These are phyloP conservation scores for Acropternis orthonyx DNA, from an alignment of 2,797 vertebrate species.

Conservation along the genomic window DNA sequence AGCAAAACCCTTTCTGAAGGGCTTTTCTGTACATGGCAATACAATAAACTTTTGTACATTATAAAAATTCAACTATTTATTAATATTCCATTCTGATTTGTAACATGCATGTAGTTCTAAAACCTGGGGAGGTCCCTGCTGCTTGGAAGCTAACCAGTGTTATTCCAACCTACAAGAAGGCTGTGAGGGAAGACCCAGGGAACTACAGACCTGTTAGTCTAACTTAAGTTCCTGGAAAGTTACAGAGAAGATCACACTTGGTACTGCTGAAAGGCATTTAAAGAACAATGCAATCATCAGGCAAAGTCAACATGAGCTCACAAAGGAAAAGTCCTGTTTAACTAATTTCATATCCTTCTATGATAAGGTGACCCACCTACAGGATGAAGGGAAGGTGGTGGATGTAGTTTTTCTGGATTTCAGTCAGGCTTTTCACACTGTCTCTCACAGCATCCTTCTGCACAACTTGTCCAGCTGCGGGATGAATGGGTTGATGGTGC, in stretches of 20 bases:
- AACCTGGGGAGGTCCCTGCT: background rate
- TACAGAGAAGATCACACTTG: background rate
- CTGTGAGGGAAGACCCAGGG: background rate
- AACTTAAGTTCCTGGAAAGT: conserved; percentile 7
- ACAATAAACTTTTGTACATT: background rate
- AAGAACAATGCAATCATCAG: background rate
- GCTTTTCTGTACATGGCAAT: background rate
- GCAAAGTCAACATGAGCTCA: background rate
- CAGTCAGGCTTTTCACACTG: background rate
- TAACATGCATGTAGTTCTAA: background rate
- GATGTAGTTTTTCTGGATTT: background rate
- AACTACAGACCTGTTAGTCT: background rate
- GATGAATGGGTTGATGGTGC: background rate
- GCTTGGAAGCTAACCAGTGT: background rate
- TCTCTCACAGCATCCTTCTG: background rate
- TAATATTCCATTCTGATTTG: background rate
- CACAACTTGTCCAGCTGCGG: background rate
- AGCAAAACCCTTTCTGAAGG: background rate
- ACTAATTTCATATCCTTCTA: background rate
- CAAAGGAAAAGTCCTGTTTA: background rate
- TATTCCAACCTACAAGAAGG: background rate
- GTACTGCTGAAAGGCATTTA: background rate
- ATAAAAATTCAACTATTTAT: background rate
- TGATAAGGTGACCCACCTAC: background rate
- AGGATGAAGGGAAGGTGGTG: background rate